Evolutionary conservation across 2,113 vertebrate species (phyloP).

Genomic region (Colaptes auratus): DNA sequence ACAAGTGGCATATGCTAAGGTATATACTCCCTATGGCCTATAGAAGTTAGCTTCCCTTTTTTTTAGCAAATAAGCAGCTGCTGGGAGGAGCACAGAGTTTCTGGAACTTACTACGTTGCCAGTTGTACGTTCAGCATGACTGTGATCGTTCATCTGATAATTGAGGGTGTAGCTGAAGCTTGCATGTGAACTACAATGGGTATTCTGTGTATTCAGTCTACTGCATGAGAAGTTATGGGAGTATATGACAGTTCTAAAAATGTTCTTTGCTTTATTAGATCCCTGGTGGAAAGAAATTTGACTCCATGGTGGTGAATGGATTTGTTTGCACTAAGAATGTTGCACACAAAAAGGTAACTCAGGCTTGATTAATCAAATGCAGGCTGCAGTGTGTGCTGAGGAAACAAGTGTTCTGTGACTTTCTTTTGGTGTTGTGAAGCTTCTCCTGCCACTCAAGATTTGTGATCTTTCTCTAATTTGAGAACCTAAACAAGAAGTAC

Average conservation of each 20-base stretch:
- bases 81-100: background rate
- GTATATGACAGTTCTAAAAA: background rate
- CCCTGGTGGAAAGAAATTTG: constrained; percentile 96
- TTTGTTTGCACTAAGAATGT: constrained; percentile 98
- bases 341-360: constrained; percentile 94
- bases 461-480: background rate
- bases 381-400: background rate
- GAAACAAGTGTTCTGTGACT: background rate
- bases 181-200: background rate
- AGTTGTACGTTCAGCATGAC: background rate
- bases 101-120: background rate
- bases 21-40: background rate
- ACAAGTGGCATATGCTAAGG: background rate
- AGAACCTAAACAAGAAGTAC: background rate
- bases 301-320: constrained; percentile 93
- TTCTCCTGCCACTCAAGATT: background rate
- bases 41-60: background rate
- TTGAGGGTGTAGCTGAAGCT: background rate
- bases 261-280: constrained; percentile 80
- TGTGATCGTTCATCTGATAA: background rate
- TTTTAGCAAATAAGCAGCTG: background rate
- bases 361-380: background rate
- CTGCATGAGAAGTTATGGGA: background rate
- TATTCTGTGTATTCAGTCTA: background rate
- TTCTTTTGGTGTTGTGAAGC: background rate